Evolutionary conservation across 2,113 vertebrate species (phyloP).

Genomic region (mouse (Mus musculus)): GRCm39 chr4:116186001-116186500

Average conservation of each 20-base stretch:
- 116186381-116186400: neutral
- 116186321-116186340: conserved; percentile 5
- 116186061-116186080: neutral
- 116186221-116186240: neutral
- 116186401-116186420: neutral
- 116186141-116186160: neutral
- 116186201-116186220: neutral
- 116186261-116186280: neutral
- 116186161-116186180: conserved; percentile 9
- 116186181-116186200: conserved; percentile 43
- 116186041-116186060: neutral
- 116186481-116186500: conserved; percentile 52
- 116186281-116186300: neutral
- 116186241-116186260: neutral
- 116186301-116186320: neutral
- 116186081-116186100: neutral
- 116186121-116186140: neutral
- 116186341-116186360: neutral
- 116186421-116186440: conserved; percentile 38
- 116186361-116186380: neutral
- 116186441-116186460: neutral
- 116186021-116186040: neutral
- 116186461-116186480: conserved; percentile 28
- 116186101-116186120: conserved; percentile 18
- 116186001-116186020: neutral